Base-by-base conservation (phyloP, 2,113 vertebrate species). In the Sylvicapra grimmia region DNA sequence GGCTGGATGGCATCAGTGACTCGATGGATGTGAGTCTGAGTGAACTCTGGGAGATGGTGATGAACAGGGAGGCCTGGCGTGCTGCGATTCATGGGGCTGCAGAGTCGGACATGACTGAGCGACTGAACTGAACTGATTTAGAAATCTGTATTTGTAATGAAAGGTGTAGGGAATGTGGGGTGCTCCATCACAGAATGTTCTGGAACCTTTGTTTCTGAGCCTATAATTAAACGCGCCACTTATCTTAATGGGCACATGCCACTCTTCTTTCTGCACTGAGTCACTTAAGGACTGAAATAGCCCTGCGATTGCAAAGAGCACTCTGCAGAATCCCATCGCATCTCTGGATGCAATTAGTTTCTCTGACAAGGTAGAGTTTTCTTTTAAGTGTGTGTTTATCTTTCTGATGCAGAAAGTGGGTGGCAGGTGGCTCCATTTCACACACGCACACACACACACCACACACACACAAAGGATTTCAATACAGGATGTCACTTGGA, bases 181-280 rank as follows among this genome's bases (percentile, higher is more conserved):
- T 94, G 25, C 31, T 94, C 49, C 58, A 13, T 68, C 1, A 5
- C 19, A 82, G 47, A 94, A 72, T 56, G 87, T 96, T 83, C 93
- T 96, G 85, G 93, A 97, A 96, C 90, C 51, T 18, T 56, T 40
- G 54, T 19, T 33, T 9, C 86, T 25, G 54, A 49, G 53, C 88
- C 87, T 97, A 8, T 90, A 97, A 90, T 53, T 96, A 97, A 94
- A 96, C 33, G 44, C 61, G 29, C 84, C 94, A 95, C 95, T 93
- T 92, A 98, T 80, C 31, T 12, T 96, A 98, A 95, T 80, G 90
- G 96, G 96, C 90, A 87, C 75, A 49, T 65, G 83, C 83, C 72
- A 59, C 47, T 86, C 89, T 88, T 88, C 36, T 58, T 33, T 90
- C 51, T 85, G 29, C n/a, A 58, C 80, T 8, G 59, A 93, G 82